Conservation (phyloP, 2,797 vertebrate species). For the Podarcis siculus region DNA sequence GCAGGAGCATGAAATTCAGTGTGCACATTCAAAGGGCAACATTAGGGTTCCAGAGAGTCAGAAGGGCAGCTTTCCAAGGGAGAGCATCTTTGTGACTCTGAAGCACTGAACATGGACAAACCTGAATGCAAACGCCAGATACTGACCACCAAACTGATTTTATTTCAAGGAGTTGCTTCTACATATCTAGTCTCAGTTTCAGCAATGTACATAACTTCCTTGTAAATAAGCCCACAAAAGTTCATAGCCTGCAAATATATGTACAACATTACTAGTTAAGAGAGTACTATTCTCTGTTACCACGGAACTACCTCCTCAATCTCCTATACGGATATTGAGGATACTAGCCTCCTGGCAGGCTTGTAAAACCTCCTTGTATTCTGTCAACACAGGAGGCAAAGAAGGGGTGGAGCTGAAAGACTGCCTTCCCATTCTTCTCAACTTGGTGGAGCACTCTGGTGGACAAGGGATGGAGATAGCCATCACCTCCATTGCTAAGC, state of each 20-base stretch:
- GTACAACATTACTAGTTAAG: background rate
- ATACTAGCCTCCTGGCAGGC: too few species aligned
- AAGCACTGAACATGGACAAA: background rate
- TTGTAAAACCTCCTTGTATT: background rate
- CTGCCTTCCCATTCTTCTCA: background rate
- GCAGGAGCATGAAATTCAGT: background rate
- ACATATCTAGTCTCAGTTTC: background rate
- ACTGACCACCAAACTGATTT: background rate
- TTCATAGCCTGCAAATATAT: background rate
- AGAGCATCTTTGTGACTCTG: fast-evolving
- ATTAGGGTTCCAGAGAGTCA: background rate
- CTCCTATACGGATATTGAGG: background rate
- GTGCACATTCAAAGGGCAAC: background rate
- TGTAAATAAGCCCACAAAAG: background rate
- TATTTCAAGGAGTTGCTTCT: background rate
- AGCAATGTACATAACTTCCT: background rate
- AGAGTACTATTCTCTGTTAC: background rate
- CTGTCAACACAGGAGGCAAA: background rate
- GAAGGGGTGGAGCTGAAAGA: background rate
- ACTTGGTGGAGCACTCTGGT: background rate
- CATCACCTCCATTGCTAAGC: background rate
- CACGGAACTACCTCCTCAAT: background rate
- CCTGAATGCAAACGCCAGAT: background rate
- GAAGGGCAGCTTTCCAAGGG: background rate
- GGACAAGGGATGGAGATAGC: background rate